Evolutionary conservation across 2,888 invertebrate genomes (phyloP).

Genomic region (Eulithis testata): DNA sequence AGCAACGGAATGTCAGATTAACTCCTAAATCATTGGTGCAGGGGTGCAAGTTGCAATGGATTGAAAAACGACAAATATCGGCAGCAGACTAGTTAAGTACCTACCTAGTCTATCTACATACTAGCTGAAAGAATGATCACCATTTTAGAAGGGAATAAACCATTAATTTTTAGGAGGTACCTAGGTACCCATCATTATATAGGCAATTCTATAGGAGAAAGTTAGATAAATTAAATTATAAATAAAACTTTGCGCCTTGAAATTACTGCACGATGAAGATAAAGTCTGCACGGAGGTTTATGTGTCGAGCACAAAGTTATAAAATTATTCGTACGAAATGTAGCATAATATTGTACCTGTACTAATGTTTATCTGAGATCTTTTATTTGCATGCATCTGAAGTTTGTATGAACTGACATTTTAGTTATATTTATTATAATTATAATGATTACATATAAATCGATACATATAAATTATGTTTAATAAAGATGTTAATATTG

Average conservation of each 20-base stretch:
- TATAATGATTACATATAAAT: slow-evolving; percentile 47
- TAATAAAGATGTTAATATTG: slow-evolving; percentile 69
- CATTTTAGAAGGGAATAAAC: slow-evolving; percentile 18
- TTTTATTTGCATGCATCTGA: slow-evolving; percentile 63
- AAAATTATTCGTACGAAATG: slow-evolving; percentile 40
- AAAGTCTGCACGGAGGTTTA: slow-evolving; percentile 24
- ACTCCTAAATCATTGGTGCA: not conserved
- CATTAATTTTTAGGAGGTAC: slow-evolving; percentile 13
- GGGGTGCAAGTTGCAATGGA: not conserved
- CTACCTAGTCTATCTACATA: not conserved
- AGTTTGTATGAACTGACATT: slow-evolving; percentile 58
- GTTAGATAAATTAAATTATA: slow-evolving; percentile 3
- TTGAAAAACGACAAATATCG: not conserved
- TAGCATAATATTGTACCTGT: slow-evolving; percentile 39
- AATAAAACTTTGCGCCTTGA: slow-evolving; percentile 25
- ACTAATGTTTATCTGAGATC: slow-evolving; percentile 36
- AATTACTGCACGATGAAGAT: slow-evolving; percentile 37
- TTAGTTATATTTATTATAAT: slow-evolving; percentile 32
- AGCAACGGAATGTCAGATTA: not conserved
- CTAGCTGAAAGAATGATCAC: slow-evolving; percentile 1
- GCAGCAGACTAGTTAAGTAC: not conserved
- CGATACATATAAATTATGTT: slow-evolving; percentile 56
- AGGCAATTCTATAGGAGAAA: not conserved
- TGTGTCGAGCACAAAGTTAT: slow-evolving; percentile 53
- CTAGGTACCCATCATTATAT: not conserved